These are phyloP conservation scores for Cephus cinctus DNA, from an alignment of 1,140 invertebrate genomes.

Conservation along the genomic window DNA sequence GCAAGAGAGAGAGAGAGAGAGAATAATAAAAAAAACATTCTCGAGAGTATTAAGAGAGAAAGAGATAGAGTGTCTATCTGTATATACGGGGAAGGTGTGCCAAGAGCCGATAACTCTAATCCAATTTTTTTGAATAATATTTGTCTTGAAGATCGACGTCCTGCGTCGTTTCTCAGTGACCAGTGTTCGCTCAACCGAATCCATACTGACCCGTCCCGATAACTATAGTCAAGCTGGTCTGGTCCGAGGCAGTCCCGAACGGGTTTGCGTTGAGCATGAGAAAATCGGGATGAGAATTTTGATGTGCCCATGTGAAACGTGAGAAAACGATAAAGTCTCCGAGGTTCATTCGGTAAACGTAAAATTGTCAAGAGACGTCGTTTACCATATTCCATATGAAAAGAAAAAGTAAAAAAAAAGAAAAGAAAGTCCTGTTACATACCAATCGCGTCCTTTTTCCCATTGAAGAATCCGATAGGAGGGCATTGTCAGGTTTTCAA, in stretches of 20 bases:
- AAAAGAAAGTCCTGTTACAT: no score
- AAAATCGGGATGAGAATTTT: conserved; percentile 34
- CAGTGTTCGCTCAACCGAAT: background rate
- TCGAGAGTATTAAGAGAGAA: background rate
- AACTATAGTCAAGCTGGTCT: background rate
- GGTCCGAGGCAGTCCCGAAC: conserved; percentile 18
- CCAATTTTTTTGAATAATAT: conserved; percentile 56
- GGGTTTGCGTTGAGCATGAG: conserved; percentile 30
- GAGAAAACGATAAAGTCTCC: no score
- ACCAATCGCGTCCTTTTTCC: no score
- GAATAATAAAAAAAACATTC: background rate
- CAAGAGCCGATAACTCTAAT: conserved; percentile 48
- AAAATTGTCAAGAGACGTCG: no score
- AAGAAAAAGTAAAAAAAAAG: no score
- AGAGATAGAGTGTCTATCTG: no score
- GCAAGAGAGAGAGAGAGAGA: background rate
- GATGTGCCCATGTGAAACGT: no score
- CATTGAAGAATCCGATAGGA: no score
- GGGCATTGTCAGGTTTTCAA: no score
- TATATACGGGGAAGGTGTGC: no score
- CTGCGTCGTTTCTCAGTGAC: conserved; percentile 7
- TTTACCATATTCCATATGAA: no score
- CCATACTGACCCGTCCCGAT: conserved; percentile 11
- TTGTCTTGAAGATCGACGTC: conserved; percentile 50
- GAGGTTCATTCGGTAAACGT: no score